A percentile compares a stretch with the other conserved stretches of the same genome.
phyloP scores from a whole-genome alignment of 2,113 vertebrate species.

The Lophura nycthemera region DNA sequence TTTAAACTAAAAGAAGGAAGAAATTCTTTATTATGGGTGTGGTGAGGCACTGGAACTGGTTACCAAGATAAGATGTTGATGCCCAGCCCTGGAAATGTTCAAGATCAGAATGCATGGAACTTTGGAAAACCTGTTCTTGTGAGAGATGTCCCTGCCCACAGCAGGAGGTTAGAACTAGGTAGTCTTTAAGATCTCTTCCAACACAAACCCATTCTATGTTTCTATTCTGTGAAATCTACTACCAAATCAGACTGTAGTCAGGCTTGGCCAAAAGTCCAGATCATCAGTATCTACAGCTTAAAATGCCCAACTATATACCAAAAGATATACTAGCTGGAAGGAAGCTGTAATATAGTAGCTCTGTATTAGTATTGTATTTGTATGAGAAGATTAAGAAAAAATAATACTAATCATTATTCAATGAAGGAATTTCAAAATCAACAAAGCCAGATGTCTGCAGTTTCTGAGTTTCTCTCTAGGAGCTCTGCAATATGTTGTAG shows the following conservation, averaged over 20 bases:
- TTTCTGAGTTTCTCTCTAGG: not conserved
- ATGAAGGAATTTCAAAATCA: not conserved
- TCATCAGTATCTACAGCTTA: not conserved
- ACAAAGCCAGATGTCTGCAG: not conserved
- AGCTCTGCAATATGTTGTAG: not conserved
- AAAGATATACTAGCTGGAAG: not conserved
- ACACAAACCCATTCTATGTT: not conserved
- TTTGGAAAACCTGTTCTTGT: not conserved
- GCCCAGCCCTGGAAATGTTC: not conserved
- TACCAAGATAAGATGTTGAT: not conserved
- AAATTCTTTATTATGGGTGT: not conserved
- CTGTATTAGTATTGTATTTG: not conserved
- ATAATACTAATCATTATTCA: not conserved
- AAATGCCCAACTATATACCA: not conserved
- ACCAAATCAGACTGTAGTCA: not conserved
- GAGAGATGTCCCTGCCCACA: not conserved
- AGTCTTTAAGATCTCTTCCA: not conserved
- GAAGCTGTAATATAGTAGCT: not conserved
- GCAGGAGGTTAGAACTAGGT: not conserved
- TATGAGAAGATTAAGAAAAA: not conserved
- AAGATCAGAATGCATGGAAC: not conserved
- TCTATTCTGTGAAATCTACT: not conserved
- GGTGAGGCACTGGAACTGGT: not conserved
- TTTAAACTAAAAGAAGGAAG: not conserved
- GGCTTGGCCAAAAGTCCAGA: rapidly evolving